Base-by-base conservation (phyloP, 2,797 vertebrate species). In the Parambassis ranga region DNA sequence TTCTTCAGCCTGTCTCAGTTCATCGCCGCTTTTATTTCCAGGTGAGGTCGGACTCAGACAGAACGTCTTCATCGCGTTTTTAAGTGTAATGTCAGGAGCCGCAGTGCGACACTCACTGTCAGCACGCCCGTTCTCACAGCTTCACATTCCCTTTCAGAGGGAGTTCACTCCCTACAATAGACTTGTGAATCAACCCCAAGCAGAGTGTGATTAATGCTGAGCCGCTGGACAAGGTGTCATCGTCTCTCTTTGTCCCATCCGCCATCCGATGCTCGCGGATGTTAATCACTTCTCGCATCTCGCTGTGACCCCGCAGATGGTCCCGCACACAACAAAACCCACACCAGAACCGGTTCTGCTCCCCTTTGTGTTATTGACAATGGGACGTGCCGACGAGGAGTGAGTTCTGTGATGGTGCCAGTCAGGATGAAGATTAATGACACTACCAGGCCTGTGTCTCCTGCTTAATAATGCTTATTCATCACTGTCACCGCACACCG, bases 81-180 rank as follows among this genome's bases (percentile, higher is more conserved):
- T 11, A 58, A 31, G 26, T 75, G 47, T 59, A 61, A 66, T 35
- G 50, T 62, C 46, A 65, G 64, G 26, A 72, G 53, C 71, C 10
- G 63, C 82, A 82, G 63, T 80, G 82, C 78, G 71, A 62, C 83
- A 74, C 24, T 77, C 71, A 11, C 56, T 64, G 49, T 67, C 78
- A 93, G 91, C 59, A 92, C 93, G 84, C 92, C 91, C 3, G 85
- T 92, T 59, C 92, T 88, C 67, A 87, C 92, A 1, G 70, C 90
- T 15, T 92, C 91, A 74, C 91, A 89, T 83, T 94, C 92, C 69
- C 91, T 91, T 11, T 93, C 15, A 7, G 93, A 94, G 93, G 91
- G 30, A 10, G 22, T 62, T 65, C 57, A 42, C 49, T 52, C 32
- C 2, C 63, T 26, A 18, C 69, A 52, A 75, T 39, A 61, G 78